phyloP scores from a whole-genome alignment of 2,113 vertebrate species.

The Campylomormyrus numenius region DNA sequence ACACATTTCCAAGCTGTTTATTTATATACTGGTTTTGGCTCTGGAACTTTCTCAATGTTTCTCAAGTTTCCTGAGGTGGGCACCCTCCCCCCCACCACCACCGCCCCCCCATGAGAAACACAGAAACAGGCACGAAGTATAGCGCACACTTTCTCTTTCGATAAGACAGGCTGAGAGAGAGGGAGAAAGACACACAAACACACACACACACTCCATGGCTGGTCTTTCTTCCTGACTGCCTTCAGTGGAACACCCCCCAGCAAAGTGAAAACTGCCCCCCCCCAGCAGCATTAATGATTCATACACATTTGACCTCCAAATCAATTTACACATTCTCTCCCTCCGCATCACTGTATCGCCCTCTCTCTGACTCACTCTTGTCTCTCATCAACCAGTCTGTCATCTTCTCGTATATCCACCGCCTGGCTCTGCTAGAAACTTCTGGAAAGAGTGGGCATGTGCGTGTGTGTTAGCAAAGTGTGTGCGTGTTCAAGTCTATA shows the following conservation, averaged over 20 bases:
- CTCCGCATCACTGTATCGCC: neutral
- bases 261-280: conserved; percentile 23
- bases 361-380: neutral
- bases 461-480: neutral
- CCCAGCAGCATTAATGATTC: conserved; percentile 39
- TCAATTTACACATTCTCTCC: conserved; percentile 40
- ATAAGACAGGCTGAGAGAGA: neutral
- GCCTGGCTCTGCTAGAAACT: neutral
- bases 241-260: conserved; percentile 21
- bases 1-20: neutral
- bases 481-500: neutral
- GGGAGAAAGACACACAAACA: neutral
- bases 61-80: neutral
- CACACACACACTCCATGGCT: neutral
- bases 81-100: neutral
- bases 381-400: neutral
- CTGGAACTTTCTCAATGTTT: neutral
- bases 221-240: conserved; percentile 12
- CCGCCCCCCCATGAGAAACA: neutral
- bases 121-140: neutral
- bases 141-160: neutral
- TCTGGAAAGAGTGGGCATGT: neutral
- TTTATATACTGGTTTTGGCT: neutral
- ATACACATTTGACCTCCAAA: conserved; percentile 42
- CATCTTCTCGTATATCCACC: neutral